Percentiles rank a stretch among this genome's conserved stretches.
These are phyloP conservation scores for Sebastiscus tertius DNA, from an alignment of 2,797 vertebrate genomes.

Conservation along the genomic window DNA sequence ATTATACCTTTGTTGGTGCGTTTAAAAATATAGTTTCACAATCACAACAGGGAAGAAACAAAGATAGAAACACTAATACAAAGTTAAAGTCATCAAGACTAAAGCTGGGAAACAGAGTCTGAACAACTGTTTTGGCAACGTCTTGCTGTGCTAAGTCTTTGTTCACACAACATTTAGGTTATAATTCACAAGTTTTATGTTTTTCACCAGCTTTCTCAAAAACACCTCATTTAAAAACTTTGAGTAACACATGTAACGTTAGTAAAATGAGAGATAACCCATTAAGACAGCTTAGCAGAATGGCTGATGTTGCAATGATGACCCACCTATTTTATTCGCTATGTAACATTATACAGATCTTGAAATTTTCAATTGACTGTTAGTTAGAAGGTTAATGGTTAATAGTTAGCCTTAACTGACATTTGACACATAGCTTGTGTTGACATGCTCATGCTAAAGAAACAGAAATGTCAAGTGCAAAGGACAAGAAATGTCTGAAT, in stretches of 20 bases:
- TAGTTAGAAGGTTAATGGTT: too few species aligned
- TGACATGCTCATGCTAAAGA: background rate
- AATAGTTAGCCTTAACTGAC: background rate
- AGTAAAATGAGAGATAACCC: background rate
- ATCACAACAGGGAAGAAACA: background rate
- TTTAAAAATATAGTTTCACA: background rate
- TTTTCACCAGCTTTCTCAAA: background rate
- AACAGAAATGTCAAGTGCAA: background rate
- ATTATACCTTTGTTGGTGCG: background rate
- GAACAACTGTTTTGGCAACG: background rate
- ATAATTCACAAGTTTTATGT: background rate
- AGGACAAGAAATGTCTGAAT: background rate
- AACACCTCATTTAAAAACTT: background rate
- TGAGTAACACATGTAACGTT: background rate
- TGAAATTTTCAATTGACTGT: too few species aligned
- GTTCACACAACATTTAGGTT: background rate
- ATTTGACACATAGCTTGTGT: background rate
- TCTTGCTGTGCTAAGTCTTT: background rate
- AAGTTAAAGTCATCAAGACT: background rate
- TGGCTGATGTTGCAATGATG: background rate
- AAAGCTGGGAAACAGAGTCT: background rate
- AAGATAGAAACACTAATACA: background rate
- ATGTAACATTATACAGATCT: background rate
- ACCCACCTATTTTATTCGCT: background rate
- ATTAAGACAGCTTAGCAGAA: background rate